phyloP scores from a whole-genome alignment of 2,113 vertebrate genomes.

The Riparia riparia region DNA sequence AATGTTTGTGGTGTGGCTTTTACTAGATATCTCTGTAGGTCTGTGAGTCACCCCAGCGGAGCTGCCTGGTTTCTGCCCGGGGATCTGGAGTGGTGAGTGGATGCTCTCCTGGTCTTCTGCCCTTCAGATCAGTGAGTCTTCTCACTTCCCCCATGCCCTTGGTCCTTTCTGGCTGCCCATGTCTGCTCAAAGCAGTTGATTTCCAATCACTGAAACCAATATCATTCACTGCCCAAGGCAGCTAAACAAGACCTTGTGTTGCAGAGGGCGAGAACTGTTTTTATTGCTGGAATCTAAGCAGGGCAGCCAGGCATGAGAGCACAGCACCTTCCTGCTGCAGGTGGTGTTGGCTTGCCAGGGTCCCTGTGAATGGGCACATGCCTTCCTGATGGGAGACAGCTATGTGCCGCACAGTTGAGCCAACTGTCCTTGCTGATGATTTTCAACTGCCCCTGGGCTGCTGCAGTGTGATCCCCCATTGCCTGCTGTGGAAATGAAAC shows the following conservation, averaged over 20 bases:
- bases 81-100: not conserved
- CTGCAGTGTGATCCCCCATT: accelerated
- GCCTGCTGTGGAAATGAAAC: not conserved
- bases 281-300: not conserved
- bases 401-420: not conserved
- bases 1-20: not conserved
- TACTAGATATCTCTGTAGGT: not conserved
- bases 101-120: not conserved
- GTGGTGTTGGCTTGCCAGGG: accelerated
- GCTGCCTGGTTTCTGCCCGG: not conserved
- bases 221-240: not conserved
- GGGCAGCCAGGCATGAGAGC: not conserved
- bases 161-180: not conserved
- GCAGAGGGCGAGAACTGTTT: not conserved
- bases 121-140: not conserved
- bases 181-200: not conserved
- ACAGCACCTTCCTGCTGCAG: accelerated
- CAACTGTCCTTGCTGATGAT: not conserved
- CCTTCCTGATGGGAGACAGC: not conserved
- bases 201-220: not conserved
- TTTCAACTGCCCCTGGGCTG: not conserved
- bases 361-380: accelerated
- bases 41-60: not conserved
- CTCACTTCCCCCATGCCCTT: accelerated
- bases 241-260: not conserved